Percentiles rank a stretch among this genome's conserved stretches.
phyloP scores from a whole-genome alignment of 2,797 vertebrate species.

The Microhierax caerulescens region DNA sequence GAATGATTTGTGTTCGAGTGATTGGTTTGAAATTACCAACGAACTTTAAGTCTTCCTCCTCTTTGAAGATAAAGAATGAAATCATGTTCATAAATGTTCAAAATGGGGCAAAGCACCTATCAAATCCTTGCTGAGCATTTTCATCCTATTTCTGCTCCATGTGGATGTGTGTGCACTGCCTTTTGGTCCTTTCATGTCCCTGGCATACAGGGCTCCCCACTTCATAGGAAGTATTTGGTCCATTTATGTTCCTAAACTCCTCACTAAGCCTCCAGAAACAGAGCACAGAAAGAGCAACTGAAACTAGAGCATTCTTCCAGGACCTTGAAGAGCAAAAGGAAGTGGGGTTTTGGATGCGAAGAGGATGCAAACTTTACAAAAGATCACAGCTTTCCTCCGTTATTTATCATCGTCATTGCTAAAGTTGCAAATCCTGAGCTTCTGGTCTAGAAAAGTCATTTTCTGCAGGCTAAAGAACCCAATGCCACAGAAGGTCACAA shows the following conservation, averaged over 20 bases:
- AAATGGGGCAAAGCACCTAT: background rate
- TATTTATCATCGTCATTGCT: background rate
- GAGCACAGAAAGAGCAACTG: background rate
- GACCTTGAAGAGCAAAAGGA: background rate
- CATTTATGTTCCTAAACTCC: background rate
- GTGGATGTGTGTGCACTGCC: background rate
- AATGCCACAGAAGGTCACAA: background rate
- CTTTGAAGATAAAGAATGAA: background rate
- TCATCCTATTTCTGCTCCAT: background rate
- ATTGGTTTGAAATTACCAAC: background rate
- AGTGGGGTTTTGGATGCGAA: background rate
- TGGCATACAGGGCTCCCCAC: background rate
- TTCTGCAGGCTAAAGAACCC: background rate
- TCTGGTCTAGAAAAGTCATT: background rate
- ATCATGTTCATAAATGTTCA: background rate
- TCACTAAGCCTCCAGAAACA: background rate
- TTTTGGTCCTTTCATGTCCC: background rate
- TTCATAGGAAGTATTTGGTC: background rate
- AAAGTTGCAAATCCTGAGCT: background rate
- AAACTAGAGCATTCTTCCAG: background rate
- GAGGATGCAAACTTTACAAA: background rate
- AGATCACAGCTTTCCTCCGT: background rate
- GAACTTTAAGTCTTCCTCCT: background rate
- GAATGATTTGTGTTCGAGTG: background rate
- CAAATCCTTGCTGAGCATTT: background rate